phyloP scores from a whole-genome alignment of 2,797 vertebrate genomes.

The Lophotriccus pileatus region DNA sequence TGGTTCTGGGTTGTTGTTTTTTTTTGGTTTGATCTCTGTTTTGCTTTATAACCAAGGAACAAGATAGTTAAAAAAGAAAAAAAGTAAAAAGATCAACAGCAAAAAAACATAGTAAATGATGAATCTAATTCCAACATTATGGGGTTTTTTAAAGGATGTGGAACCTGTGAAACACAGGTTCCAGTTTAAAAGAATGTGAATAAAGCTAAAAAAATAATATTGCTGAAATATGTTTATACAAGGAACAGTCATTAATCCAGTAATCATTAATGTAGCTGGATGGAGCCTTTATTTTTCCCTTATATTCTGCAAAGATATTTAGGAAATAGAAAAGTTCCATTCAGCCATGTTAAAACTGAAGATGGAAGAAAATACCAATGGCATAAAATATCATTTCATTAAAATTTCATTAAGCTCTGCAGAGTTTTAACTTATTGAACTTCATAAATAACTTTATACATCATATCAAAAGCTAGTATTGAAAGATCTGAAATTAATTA shows the following conservation, averaged over 20 bases:
- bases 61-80: background rate
- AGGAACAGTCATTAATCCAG: background rate
- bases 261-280: background rate
- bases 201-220: background rate
- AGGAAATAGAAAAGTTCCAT: background rate
- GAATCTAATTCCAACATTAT: background rate
- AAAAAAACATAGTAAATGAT: background rate
- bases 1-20: background rate
- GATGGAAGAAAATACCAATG: background rate
- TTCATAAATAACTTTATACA: background rate
- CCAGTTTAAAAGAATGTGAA: background rate
- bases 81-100: background rate
- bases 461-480: background rate
- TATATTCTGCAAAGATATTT: background rate
- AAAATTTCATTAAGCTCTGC: slow-evolving; percentile 6
- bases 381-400: background rate
- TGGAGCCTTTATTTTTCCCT: background rate
- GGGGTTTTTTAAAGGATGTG: background rate
- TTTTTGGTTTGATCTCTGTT: background rate
- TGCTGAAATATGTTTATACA: background rate
- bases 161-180: background rate
- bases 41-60: background rate
- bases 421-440: background rate
- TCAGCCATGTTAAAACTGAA: background rate
- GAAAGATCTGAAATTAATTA: slow-evolving; percentile 29